A percentile compares a stretch with the other conserved stretches of the same genome.
Conservation (phyloP, 2,797 vertebrate genomes). For the Characodon lateralis region DNA sequence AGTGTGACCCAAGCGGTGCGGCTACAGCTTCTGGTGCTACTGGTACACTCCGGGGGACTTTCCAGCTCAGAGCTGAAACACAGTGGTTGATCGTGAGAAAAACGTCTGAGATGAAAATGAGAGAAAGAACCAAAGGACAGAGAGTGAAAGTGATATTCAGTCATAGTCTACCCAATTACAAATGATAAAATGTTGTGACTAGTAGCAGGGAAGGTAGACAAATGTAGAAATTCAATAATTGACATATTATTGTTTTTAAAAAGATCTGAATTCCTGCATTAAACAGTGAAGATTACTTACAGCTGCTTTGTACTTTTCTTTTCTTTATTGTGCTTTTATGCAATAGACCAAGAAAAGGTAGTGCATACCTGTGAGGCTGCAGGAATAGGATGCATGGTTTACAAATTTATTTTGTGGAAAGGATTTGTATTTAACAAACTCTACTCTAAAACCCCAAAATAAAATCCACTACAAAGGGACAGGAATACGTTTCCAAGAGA, state of each 20-base stretch:
- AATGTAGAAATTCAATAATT: not conserved
- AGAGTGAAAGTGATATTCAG: not conserved
- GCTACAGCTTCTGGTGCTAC: constrained; percentile 65
- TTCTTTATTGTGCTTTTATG: not conserved
- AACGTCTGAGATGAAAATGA: constrained; percentile 9
- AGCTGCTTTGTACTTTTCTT: not conserved
- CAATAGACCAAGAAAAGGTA: not conserved
- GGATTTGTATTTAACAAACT: not conserved
- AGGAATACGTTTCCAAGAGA: not conserved
- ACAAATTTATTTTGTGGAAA: too few species aligned
- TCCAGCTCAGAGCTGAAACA: constrained; percentile 51
- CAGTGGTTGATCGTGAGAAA: constrained; percentile 18
- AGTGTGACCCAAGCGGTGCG: constrained; percentile 68
- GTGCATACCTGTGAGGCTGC: too few species aligned
- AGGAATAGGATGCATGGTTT: too few species aligned
- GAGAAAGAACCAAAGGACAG: not conserved
- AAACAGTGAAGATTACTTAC: not conserved
- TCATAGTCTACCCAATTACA: not conserved
- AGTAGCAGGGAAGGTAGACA: not conserved
- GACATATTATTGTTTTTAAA: not conserved
- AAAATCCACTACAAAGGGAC: not conserved
- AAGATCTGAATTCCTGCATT: not conserved
- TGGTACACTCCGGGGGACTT: constrained; percentile 66
- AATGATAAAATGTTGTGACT: not conserved
- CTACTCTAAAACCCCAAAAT: not conserved